A percentile compares a stretch with the other conserved stretches of the same genome.
These are phyloP conservation scores for Drosophila orena DNA, from an alignment of 1,140 invertebrate species.

Conservation along the genomic window DNA sequence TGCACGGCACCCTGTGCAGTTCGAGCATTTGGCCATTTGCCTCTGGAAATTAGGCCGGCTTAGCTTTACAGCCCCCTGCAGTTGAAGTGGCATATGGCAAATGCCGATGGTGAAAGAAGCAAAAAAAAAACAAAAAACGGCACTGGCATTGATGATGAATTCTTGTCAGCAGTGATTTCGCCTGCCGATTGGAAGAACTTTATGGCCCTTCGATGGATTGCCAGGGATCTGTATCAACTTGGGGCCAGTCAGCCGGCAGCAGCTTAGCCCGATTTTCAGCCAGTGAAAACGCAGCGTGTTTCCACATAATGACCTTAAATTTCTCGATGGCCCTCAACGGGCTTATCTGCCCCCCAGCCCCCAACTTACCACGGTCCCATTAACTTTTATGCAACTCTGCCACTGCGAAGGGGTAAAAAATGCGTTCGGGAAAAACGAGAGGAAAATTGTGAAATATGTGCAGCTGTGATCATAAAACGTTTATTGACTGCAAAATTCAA, in stretches of 20 bases:
- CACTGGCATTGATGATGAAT: constrained; percentile 42
- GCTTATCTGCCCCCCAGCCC: constrained; percentile 1
- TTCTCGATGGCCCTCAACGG: constrained; percentile 48
- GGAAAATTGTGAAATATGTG: constrained; percentile 57
- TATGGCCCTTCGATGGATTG: constrained; percentile 46
- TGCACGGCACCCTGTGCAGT: constrained; percentile 22
- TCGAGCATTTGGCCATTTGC: constrained; percentile 51
- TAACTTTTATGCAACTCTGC: constrained; percentile 42
- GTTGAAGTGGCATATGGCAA: constrained; percentile 34
- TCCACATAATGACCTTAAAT: constrained; percentile 46
- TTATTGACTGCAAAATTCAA: constrained; percentile 82
- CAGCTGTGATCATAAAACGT: constrained; percentile 77
- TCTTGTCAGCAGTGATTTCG: constrained; percentile 38
- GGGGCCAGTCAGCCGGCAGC: constrained; percentile 10
- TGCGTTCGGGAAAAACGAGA: constrained; percentile 32
- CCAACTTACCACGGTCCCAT: not conserved
- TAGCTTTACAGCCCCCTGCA: constrained; percentile 48
- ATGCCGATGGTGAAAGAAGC: constrained; percentile 1
- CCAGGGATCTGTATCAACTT: constrained; percentile 18
- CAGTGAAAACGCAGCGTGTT: not conserved
- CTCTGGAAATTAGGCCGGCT: constrained; percentile 69
- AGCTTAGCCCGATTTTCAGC: constrained; percentile 38
- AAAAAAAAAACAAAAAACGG: too few species aligned
- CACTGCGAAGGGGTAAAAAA: constrained; percentile 27
- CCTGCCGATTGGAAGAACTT: constrained; percentile 20